Evolutionary conservation across 2,113 vertebrate species (phyloP).

Genomic region (Hirundichthys speculiger): DNA sequence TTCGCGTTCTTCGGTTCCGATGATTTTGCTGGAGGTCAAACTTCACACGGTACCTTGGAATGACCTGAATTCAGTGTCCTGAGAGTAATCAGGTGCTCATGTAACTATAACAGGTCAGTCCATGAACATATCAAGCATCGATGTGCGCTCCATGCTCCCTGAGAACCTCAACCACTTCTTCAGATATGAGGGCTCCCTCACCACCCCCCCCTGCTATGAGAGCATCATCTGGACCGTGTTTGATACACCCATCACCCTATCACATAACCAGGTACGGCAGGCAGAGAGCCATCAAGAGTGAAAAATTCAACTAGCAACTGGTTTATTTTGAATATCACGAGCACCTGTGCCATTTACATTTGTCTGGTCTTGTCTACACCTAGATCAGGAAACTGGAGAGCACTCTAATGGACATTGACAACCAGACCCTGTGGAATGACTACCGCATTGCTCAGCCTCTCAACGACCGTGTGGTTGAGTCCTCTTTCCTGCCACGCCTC

Average conservation of each 20-base stretch:
- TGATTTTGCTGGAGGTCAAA: background rate
- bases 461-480: slow-evolving; percentile 82
- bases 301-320: too few species aligned
- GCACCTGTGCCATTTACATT: too few species aligned
- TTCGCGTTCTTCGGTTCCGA: background rate
- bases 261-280: slow-evolving; percentile 84
- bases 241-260: slow-evolving; percentile 84
- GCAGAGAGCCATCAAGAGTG: too few species aligned
- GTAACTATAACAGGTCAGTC: slow-evolving; percentile 78
- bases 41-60: background rate
- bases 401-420: slow-evolving; percentile 84
- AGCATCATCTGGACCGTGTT: slow-evolving; percentile 90
- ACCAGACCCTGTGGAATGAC: slow-evolving; percentile 84
- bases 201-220: slow-evolving; percentile 89
- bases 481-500: slow-evolving; percentile 80
- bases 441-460: slow-evolving; percentile 88
- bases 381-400: slow-evolving; percentile 86
- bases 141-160: slow-evolving; percentile 87
- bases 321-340: background rate
- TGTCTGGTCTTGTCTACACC: background rate
- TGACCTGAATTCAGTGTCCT: accelerated
- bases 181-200: slow-evolving; percentile 88
- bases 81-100: background rate
- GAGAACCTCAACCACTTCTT: slow-evolving; percentile 88
- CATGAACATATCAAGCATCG: slow-evolving; percentile 77